Conservation (phyloP, 1,140 invertebrate genomes). For the Anastrepha obliqua region DNA sequence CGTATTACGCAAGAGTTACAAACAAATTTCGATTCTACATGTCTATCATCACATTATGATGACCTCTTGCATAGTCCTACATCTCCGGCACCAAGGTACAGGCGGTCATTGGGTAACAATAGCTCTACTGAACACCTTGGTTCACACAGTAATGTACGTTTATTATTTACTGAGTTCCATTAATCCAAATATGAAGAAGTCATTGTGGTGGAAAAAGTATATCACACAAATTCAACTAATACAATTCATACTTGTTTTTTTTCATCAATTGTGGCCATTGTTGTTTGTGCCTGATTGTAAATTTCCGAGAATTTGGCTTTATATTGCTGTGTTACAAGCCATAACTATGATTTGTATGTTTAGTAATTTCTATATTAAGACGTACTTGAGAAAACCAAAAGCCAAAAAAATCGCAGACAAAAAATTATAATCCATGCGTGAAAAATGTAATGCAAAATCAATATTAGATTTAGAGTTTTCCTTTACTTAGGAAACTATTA, state of each 20-base stretch:
- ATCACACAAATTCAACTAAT: constrained; percentile 76
- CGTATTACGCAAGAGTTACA: constrained; percentile 84
- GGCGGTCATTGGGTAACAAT: constrained; percentile 83
- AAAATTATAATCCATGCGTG: not conserved
- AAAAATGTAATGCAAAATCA: no score
- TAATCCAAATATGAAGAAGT: constrained; percentile 79
- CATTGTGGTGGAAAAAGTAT: constrained; percentile 88
- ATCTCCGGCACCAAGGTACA: constrained; percentile 41
- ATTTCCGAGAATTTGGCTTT: not conserved
- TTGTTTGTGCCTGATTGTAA: not conserved
- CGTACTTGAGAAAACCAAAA: constrained; percentile 16
- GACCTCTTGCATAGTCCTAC: constrained; percentile 29
- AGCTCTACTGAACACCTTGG: constrained; percentile 83
- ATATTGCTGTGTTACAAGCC: not conserved
- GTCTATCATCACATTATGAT: constrained; percentile 84
- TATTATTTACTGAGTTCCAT: constrained; percentile 83
- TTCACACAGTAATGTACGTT: constrained; percentile 86
- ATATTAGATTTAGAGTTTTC: no score
- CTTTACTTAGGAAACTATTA: no score
- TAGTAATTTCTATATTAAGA: constrained; percentile 30
- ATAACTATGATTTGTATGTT: constrained; percentile 14
- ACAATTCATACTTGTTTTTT: not conserved
- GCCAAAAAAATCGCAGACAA: not conserved
- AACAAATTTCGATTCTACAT: constrained; percentile 86
- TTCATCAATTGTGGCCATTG: constrained; percentile 39